Evolutionary conservation across 2,888 invertebrate genomes (phyloP).

Genomic region (Sinohyriopsis cumingii): DNA sequence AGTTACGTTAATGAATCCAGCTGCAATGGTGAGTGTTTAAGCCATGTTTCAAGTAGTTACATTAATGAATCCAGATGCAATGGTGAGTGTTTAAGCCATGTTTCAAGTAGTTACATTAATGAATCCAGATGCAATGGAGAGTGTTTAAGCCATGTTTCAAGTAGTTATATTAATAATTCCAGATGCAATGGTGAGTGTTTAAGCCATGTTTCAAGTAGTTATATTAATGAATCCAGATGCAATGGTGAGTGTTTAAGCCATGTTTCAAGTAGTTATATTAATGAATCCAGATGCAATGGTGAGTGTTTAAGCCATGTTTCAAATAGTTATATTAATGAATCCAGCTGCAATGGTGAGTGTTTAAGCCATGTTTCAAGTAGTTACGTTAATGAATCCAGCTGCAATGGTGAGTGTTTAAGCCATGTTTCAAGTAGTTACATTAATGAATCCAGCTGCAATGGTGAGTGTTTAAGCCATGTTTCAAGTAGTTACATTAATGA

Average conservation of each 20-base stretch:
- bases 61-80: conserved; percentile 26
- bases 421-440: too few relatives aligned
- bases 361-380: too few relatives aligned
- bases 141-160: background rate
- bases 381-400: conserved; percentile 27
- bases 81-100: conserved; percentile 3
- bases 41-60: too few relatives aligned
- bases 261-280: too few relatives aligned
- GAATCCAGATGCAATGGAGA: conserved; percentile 22
- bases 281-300: conserved; percentile 23
- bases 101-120: too few relatives aligned
- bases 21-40: conserved; percentile 8
- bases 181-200: conserved; percentile 11
- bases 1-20: conserved; percentile 25
- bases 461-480: conserved; percentile 1
- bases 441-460: conserved; percentile 24
- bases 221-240: conserved; percentile 30
- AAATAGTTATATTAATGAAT: conserved; percentile 6
- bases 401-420: conserved; percentile 5
- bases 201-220: too few relatives aligned
- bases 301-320: background rate
- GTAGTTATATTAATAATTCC: too few relatives aligned
- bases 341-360: conserved; percentile 18
- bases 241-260: conserved; percentile 3
- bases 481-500: background rate